Evolutionary conservation across 2,888 invertebrate species (phyloP).

Genomic region (Rotaria socialis): DNA sequence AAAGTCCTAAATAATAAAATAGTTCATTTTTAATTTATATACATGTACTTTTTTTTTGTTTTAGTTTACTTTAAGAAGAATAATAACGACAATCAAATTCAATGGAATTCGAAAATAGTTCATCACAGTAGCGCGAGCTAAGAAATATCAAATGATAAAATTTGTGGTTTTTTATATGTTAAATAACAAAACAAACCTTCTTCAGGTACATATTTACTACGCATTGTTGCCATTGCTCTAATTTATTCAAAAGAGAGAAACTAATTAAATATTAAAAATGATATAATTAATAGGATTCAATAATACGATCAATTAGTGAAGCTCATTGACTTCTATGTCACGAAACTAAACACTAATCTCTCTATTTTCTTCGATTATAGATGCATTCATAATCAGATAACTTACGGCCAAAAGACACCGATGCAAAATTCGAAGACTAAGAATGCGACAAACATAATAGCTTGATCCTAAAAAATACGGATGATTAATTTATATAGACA

Average conservation of each 20-base stretch:
- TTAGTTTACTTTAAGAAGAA: conserved; percentile 54
- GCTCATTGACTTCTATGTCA: too few species aligned
- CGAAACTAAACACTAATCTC: too few species aligned
- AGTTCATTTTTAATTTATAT: background rate
- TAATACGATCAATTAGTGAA: too few species aligned
- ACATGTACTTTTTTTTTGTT: too few species aligned
- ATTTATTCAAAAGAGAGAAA: too few species aligned
- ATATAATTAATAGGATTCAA: too few species aligned
- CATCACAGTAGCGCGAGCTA: conserved; percentile 62
- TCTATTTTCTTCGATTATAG: too few species aligned
- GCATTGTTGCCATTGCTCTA: conserved; percentile 59
- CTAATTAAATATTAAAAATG: too few species aligned
- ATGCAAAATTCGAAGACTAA: background rate
- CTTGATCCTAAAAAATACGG: background rate
- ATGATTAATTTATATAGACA: background rate
- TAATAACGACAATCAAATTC: conserved; percentile 62
- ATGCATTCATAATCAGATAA: background rate
- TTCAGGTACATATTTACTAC: conserved; percentile 62
- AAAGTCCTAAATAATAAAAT: background rate
- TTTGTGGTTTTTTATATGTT: background rate
- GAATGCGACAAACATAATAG: background rate
- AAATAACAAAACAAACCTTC: conserved; percentile 53
- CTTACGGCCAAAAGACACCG: conserved; percentile 23
- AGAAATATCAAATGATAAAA: background rate
- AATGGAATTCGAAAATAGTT: conserved; percentile 62